These are phyloP conservation scores for Ataeniobius toweri DNA, from an alignment of 2,797 vertebrate species.

Conservation along the genomic window DNA sequence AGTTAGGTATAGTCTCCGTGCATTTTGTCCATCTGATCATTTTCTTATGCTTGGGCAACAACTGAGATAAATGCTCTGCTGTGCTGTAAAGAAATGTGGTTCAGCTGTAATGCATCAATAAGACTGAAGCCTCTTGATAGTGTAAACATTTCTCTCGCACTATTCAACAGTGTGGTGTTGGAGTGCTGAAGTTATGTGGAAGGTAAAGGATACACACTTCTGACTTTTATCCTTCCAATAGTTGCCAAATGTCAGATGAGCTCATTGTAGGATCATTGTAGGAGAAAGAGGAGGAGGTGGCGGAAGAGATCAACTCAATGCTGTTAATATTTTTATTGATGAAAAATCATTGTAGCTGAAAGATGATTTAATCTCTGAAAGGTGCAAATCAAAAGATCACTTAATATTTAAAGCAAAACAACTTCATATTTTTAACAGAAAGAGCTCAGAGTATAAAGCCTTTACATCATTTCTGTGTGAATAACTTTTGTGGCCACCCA, in stretches of 20 bases:
- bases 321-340: not conserved
- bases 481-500: not conserved
- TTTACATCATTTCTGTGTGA: not conserved
- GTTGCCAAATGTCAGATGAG: slow-evolving; percentile 57
- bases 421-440: not conserved
- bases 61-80: slow-evolving; percentile 24
- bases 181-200: slow-evolving; percentile 42
- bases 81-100: slow-evolving; percentile 30
- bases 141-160: slow-evolving; percentile 73
- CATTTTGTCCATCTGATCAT: slow-evolving; percentile 1
- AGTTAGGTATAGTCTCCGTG: not conserved
- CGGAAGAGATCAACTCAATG: not conserved
- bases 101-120: slow-evolving; percentile 58
- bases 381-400: not conserved
- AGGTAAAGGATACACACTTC: slow-evolving; percentile 54
- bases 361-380: not conserved
- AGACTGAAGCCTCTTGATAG: slow-evolving; percentile 39
- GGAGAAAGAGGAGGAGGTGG: not conserved
- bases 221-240: slow-evolving; percentile 58
- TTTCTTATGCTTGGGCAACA: slow-evolving; percentile 23
- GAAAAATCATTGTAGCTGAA: not conserved
- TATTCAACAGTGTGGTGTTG: slow-evolving; percentile 49
- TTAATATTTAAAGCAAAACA: not conserved
- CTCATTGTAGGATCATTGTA: slow-evolving; percentile 38
- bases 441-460: not conserved